These are phyloP conservation scores for Pelecanus crispus DNA, from an alignment of 2,113 vertebrate genomes.

Conservation along the genomic window DNA sequence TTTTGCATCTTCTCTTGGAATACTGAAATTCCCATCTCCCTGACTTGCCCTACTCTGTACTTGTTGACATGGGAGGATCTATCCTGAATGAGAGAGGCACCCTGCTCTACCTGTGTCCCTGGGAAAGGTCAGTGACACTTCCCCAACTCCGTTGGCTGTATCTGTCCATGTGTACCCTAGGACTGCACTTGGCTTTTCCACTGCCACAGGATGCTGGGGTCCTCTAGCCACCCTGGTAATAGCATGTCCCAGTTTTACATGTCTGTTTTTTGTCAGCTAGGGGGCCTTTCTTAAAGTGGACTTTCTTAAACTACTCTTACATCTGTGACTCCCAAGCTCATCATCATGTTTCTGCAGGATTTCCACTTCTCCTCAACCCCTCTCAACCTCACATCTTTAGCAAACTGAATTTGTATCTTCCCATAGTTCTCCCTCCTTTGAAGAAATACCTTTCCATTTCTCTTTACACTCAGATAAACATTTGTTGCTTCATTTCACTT, in stretches of 20 bases:
- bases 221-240: not conserved
- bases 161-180: not conserved
- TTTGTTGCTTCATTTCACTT: not conserved
- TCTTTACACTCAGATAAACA: not conserved
- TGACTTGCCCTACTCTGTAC: not conserved
- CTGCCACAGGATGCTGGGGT: not conserved
- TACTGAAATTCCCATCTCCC: not conserved
- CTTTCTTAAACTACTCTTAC: not conserved
- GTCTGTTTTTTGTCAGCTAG: not conserved
- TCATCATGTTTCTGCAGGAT: not conserved
- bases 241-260: not conserved
- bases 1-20: not conserved
- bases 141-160: rapidly evolving
- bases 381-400: not conserved
- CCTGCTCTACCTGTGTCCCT: not conserved
- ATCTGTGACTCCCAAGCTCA: not conserved
- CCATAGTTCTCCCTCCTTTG: not conserved
- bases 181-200: not conserved
- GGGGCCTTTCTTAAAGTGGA: not conserved
- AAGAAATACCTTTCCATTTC: not conserved
- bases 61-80: not conserved
- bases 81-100: not conserved
- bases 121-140: not conserved
- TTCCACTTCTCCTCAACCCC: not conserved
- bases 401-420: not conserved